Percentiles rank a stretch among this genome's conserved stretches.
Conservation (phyloP, 2,797 vertebrate species). For the Zenarchopterus dispar region DNA sequence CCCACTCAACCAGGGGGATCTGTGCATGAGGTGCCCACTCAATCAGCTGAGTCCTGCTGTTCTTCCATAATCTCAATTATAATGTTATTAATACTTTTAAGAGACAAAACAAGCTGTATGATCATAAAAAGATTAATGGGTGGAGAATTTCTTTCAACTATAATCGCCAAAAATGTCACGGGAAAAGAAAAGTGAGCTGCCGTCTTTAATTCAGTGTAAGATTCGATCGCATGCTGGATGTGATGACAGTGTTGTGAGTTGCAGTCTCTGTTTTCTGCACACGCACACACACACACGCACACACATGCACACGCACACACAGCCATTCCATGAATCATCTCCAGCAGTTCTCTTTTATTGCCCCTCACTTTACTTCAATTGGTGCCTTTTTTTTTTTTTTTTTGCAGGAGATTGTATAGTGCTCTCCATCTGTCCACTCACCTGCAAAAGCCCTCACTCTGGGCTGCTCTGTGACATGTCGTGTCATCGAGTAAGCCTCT, state of each 20-base stretch:
- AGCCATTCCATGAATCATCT: conserved; percentile 37
- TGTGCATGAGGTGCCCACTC: no score
- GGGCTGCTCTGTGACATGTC: conserved; percentile 38
- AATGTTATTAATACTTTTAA: no score
- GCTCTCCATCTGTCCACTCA: conserved; percentile 25
- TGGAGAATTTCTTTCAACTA: background rate
- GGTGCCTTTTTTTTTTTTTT: background rate
- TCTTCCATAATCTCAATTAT: no score
- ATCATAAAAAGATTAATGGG: no score
- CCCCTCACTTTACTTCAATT: background rate
- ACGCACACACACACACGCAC: conserved; percentile 37
- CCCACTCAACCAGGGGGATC: no score
- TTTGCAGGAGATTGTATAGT: background rate
- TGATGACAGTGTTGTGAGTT: background rate
- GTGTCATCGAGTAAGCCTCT: conserved; percentile 30
- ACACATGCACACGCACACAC: no score
- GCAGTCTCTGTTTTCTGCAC: conserved; percentile 12
- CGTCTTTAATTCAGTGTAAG: no score
- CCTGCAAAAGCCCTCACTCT: conserved; percentile 1
- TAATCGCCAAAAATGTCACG: background rate
- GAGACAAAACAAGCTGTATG: no score
- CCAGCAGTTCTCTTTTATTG: background rate
- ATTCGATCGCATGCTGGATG: background rate
- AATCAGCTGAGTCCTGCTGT: no score
- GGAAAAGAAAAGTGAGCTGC: no score